phyloP scores from a whole-genome alignment of 2,888 invertebrate genomes.

The Eledona agricola region DNA sequence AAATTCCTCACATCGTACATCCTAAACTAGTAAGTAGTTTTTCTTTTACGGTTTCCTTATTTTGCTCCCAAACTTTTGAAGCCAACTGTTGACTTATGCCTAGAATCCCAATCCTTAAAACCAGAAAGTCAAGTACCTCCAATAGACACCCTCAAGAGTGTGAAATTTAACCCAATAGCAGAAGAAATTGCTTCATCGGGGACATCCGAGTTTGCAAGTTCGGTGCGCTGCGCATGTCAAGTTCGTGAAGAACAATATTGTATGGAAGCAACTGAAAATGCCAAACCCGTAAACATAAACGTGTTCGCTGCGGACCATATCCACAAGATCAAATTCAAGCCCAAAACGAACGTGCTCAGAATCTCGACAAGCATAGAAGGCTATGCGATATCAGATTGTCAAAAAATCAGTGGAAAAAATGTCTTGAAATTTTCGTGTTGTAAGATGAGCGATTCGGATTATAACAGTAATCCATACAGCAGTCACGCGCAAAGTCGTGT shows the following conservation, averaged over 20 bases:
- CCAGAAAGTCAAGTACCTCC: no score
- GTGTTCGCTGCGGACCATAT: background rate
- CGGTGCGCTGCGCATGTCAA: no score
- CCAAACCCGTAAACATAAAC: background rate
- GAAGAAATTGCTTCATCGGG: no score
- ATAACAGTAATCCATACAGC: constrained; percentile 10
- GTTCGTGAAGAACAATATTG: no score
- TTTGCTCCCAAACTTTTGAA: no score
- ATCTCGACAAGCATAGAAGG: constrained; percentile 36
- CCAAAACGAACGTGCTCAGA: constrained; percentile 23
- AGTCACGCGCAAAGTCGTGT: constrained; percentile 50
- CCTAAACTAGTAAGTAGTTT: constrained; percentile 71
- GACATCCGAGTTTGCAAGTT: no score
- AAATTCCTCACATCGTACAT: constrained; percentile 85
- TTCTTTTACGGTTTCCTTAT: constrained; percentile 6
- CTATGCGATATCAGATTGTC: constrained; percentile 33
- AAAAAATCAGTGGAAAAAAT: constrained; percentile 27
- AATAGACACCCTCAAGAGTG: no score
- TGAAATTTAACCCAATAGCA: no score
- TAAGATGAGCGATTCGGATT: constrained; percentile 42
- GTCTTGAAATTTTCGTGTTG: constrained; percentile 44
- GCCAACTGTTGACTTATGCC: no score
- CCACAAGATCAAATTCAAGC: constrained; percentile 15
- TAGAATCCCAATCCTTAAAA: no score
- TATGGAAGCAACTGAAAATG: no score